Conservation (phyloP, 2,888 invertebrate species). For the Limnephilus auricula region DNA sequence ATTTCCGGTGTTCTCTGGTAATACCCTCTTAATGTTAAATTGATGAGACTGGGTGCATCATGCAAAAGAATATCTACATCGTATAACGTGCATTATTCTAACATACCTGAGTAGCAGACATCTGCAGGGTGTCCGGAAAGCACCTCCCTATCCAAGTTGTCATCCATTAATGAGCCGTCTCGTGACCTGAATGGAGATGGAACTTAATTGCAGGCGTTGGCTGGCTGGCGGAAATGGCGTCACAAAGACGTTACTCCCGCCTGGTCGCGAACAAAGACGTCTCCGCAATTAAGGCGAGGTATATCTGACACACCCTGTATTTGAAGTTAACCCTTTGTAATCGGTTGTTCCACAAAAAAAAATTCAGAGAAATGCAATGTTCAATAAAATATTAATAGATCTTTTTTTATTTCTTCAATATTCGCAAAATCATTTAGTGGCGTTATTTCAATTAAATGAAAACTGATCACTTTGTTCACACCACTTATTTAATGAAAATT, state of each 20-base stretch:
- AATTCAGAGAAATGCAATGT: too few relatives aligned
- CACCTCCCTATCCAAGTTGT: constrained; percentile 39
- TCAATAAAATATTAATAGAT: too few relatives aligned
- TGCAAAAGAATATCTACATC: background rate
- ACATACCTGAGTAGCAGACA: background rate
- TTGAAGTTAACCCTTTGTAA: background rate
- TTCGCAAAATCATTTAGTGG: too few relatives aligned
- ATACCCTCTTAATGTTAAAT: background rate
- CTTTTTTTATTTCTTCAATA: too few relatives aligned
- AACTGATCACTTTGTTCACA: too few relatives aligned
- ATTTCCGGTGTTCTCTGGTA: too few relatives aligned
- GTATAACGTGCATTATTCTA: background rate
- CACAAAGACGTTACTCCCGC: constrained; percentile 49
- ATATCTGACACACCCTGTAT: constrained; percentile 27
- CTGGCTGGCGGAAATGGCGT: constrained; percentile 33
- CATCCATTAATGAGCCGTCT: constrained; percentile 54
- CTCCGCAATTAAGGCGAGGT: constrained; percentile 34
- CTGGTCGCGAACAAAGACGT: constrained; percentile 43
- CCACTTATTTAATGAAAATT: too few relatives aligned
- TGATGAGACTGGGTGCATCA: background rate
- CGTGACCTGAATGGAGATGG: constrained; percentile 54
- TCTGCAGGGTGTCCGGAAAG: constrained; percentile 15
- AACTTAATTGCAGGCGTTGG: constrained; percentile 50
- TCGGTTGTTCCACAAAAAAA: background rate
- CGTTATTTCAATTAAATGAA: too few relatives aligned